Evolutionary conservation across 2,113 vertebrate species (phyloP).

Genomic region (Ctenomys sociabilis): DNA sequence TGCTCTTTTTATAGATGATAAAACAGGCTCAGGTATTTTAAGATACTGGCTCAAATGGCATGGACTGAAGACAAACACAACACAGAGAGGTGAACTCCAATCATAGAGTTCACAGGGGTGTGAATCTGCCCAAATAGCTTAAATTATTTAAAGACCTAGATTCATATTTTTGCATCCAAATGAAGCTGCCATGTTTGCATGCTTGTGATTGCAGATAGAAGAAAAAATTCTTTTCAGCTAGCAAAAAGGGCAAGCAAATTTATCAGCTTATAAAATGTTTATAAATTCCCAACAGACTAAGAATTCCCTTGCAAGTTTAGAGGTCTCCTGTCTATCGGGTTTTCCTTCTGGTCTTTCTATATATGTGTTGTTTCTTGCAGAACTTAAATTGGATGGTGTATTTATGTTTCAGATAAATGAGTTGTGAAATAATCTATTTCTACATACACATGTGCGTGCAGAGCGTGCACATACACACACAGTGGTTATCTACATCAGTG

Average conservation of each 20-base stretch:
- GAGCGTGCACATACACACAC: not conserved
- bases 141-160: conserved; percentile 69
- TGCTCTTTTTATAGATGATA: conserved; percentile 8
- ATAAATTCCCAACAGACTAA: conserved; percentile 45
- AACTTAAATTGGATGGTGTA: not conserved
- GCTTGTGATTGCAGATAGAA: conserved; percentile 9
- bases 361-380: not conserved
- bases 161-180: conserved; percentile 65
- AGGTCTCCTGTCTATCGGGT: not conserved
- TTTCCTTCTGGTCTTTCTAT: not conserved
- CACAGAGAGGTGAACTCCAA: not conserved
- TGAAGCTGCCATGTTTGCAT: conserved; percentile 51
- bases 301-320: not conserved
- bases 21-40: conserved; percentile 5
- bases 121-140: conserved; percentile 39
- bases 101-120: conserved; percentile 48
- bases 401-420: not conserved
- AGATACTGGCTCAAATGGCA: not conserved
- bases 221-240: conserved; percentile 5
- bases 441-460: not conserved
- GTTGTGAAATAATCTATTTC: not conserved
- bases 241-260: conserved; percentile 52
- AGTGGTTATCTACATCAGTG: conserved; percentile 3
- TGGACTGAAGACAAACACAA: conserved; percentile 11
- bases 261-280: conserved; percentile 57